Base-by-base conservation (phyloP, 2,888 invertebrate species). In the Aromia moschata region DNA sequence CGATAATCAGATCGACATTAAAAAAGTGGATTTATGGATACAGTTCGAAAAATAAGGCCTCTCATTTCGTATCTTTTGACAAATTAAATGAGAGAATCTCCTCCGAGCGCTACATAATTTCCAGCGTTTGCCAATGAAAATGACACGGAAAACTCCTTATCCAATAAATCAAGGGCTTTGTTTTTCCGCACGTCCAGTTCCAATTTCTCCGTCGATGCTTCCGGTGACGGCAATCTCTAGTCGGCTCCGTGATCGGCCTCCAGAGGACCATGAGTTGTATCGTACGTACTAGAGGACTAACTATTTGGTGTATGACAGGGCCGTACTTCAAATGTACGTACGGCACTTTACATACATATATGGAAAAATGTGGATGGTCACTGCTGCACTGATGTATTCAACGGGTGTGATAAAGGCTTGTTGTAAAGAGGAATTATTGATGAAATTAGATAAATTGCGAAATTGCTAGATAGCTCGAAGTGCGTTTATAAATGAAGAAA, bases 171-270 rank as follows among this genome's bases (percentile, higher is more conserved):
- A 71, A 67, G 69, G 61, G 70, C 72, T 72, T 72, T 72, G 74
- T 76, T 77, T 77, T 76, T 75, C 77, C 74, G 74, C 77, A 76
- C 76, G 77, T 73, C 75, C 71, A 71, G 68, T 73, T 74, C 73
- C 74, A 74, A 74, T 76, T 74, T 74, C 71, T 69, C 68, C 72
- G 70, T 72, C 72, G 72, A 72, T 74, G 73, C 72, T 70, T 71
- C 70, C 71, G 69, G 69, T 64, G 68, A 69, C 68, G 72, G 71
- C 73, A 74, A 74, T 74, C 73, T 74, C 70, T 60, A 71, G 69
- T 68, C 70, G 68, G 66, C 69, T 70, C 61, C 71, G 71, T 74
- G 75, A 75, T 75, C 74, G 74, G 70, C 73, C 74, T 73, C 74
- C 60, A 56, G 74, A 74, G 74, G 55, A 71, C 72, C 54, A 66